Base-by-base conservation (phyloP, 2,113 vertebrate species). In the Crocuta crocuta region DNA sequence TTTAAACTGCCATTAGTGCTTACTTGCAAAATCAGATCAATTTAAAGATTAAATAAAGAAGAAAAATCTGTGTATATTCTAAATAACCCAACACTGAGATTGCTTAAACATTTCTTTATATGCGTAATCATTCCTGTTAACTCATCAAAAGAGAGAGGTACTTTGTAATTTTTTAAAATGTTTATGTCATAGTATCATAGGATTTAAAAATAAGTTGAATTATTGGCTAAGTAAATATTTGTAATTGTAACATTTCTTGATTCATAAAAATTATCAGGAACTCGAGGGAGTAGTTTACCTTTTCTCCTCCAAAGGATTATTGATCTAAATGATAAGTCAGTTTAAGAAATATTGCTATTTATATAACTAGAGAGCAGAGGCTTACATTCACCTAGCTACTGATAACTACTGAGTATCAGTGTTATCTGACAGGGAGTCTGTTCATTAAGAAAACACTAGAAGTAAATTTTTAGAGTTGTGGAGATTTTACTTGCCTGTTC, bases 31-130 rank as follows among this genome's bases (percentile, higher is more conserved):
- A 71, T 83, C 48, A n/a, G 21, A 61, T 45, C 39, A 80, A 76
- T 80, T 70, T 91, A 91, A 93, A 48, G 12, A 39, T 91, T 96
- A 90, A 92, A 94, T 73, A 90, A 88, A 84, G n/a, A 92, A 94
- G 7, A 71, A 89, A 92, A 83, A 85, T 28, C 15, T 94, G 1
- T 58, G 5, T 39, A 63, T 87, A 79, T 92, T 89, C 4, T 58
- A 89, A 95, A 82, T 85, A 79, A 53, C 4, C n/a, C 2, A 68
- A 4, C 3, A 55, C 4, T 50, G 66, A 50, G 28, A 96, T 70
- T 81, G 16, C 58, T 63, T 93, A 82, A 79, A 68, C 9, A 23
- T 26, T 70, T 82, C 10, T 85, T 55, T 33, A 53, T 74, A 19
- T 43, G 39, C 10, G 83, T 43, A 74, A 24, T 1, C 24, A 91